Base-by-base conservation (phyloP, 2,113 vertebrate species). In the Polyodon spathula region DNA sequence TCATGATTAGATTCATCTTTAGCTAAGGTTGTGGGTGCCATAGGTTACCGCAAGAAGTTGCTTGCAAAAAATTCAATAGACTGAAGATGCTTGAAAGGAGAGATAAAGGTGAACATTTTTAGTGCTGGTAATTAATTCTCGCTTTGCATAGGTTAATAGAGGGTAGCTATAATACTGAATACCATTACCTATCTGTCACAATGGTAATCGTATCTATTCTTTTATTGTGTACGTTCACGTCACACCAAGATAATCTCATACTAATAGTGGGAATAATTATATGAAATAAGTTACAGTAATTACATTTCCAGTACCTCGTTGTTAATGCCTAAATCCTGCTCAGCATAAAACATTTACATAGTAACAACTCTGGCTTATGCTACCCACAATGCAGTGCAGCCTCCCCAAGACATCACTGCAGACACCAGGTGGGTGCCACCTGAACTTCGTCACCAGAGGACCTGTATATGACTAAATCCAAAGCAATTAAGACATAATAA, bases 101-200 rank as follows among this genome's bases (percentile, higher is more conserved):
- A 54, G 59, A 39, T 58, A 61, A 43, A 61, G 69, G 67, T 64
- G 81, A 86, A 55, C 51, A 71, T 82, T 73, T 74, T 77, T 78
- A 81, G 73, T 74, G 75, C 60, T 78, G 69, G 78, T 89, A 90
- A 91, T 92, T 90, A 90, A 88, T 88, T 82, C 73, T 83, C 79
- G 73, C 75, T 88, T 85, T 88, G 75, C 84, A 85, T 80, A 85
- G 82, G 89, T 76, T 93, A 91, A 91, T 89, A 89, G 89, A 89
- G 87, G 86, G 81, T 78, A 88, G 69, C 83, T 71, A 61, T 73
- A 85, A 85, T 87, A 83, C 76, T 82, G 75, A 74, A 72, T 88
- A 81, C 70, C 76, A 86, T 86, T 86, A 86, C 56, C 42, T 63
- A 66, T 66, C 68, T 76, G 79, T 88, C 82, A 82, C 61, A 64